Evolutionary conservation across 2,888 invertebrate species (phyloP), one percentile per base, ranked within the genome.

Genomic region (Ischnus inquisitorius): DNA sequence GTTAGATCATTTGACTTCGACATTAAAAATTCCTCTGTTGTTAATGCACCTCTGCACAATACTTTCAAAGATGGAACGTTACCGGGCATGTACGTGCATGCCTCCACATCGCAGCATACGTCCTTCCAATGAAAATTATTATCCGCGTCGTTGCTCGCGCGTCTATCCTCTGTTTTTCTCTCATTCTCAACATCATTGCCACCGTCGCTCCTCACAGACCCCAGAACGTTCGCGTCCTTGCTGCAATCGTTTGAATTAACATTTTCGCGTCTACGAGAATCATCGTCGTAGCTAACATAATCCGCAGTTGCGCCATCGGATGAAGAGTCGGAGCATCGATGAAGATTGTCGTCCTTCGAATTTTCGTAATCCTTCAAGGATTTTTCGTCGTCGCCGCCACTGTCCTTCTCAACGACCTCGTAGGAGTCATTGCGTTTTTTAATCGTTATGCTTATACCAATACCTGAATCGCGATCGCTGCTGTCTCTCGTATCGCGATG

Each of bases 401-500:
- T 84, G 65, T 90, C 89, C 77, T 87, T 92, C 28, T 89, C 90
- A 12, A 93, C 92, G 80, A 93, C 90, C 83, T 93, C 92, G 83
- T 93, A 93, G 0, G 92, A 92, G 88, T 93, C 88, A 79, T 93
- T 92, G 64, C 90, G 92, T 78, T 93, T 93, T 75, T 93, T 93
- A 39, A 93, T 93, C 16, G 91, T 93, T 74, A 93, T 92, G 51
- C 89, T 92, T 67, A 93, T 91, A 22, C 92, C 92, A 83, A 90
- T 90, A 25, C 90, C 90, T 41, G 91, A 91, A 82, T 92, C 91
- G n/a, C 88, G 85, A 74, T 93, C 91, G 80, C 87, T 90, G 79
- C 86, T 90, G 60, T 79, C 88, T 16, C 88, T 75, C 6, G 88
- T 85, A 16, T 79, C 84, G 3, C 74, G 78, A 8, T 65, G 64